Base-by-base conservation (phyloP, 2,888 invertebrate species). In the Eupithecia pulchellata region DNA sequence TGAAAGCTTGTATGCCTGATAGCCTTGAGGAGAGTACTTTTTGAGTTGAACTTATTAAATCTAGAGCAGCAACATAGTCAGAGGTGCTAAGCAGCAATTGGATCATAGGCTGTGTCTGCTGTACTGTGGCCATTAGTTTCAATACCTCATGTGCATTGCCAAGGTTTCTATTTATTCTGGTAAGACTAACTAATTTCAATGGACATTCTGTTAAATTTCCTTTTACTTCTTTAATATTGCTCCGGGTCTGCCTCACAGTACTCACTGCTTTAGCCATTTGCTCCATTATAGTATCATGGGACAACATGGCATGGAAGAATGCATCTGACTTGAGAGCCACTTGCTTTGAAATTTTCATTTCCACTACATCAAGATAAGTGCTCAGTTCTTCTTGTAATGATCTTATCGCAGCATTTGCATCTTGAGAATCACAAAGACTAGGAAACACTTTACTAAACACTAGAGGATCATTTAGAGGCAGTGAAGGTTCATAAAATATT, bases 291-390 rank as follows among this genome's bases (percentile, higher is more conserved):
- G 98, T 97, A 87, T 99, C 99, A 91, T 99, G 99, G 9, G 99
- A 99, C 68, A 99, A 97, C 97, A 99, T 99, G 0, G 99, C 99
- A 90, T 98, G 97, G 87, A 99, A 99, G 93, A 99, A 99, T 25
- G 99, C 99, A 80, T 98, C 98, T 13, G 99, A 99, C 87, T 99
- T 98, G 82, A 97, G 97, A 34, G 99, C 98, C 67, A 99, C 97
- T 94, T 99, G 99, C 81, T 97, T 96, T 6, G 98, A 98, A 86
- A 99, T 98, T 90, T 98, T 97, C 84, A 98, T 97, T 91, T 99
- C 99, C 62, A 99, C 98, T 72, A 98, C 96, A 94, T 99, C 99
- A 83, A 99, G 94, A 89, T 99, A 99, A 87, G 98, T 98, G 85
- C 98, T 98, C 57, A 99, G 93, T 90, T 97, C 97, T 93, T 99